Evolutionary conservation across 1,140 invertebrate species (phyloP).

Genomic region (Grapholita molesta): DNA sequence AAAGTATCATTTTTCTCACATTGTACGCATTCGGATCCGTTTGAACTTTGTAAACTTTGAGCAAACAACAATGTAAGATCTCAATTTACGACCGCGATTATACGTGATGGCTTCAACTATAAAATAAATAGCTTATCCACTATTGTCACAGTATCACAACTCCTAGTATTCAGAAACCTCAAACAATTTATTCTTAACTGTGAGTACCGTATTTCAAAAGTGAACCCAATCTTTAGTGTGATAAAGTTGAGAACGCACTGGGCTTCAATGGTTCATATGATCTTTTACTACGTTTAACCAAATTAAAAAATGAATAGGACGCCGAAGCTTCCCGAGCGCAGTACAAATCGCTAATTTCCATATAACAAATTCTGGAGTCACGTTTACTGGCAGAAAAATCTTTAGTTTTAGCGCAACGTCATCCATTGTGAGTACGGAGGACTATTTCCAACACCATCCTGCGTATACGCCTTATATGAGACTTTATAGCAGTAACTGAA

Average conservation of each 20-base stretch:
- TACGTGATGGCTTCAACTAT: neutral
- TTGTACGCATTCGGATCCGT: neutral
- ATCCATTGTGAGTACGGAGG: constrained; percentile 18
- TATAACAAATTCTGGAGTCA: constrained; percentile 24
- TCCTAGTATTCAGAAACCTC: neutral
- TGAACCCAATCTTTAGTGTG: neutral
- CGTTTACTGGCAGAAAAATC: constrained; percentile 21
- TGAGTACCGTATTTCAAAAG: neutral
- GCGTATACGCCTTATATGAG: neutral
- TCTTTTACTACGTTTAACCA: neutral
- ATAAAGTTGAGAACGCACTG: neutral
- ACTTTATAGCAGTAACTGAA: neutral
- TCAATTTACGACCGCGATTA: neutral
- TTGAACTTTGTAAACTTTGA: neutral
- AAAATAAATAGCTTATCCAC: neutral
- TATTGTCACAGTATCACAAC: neutral
- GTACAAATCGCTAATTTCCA: constrained; percentile 26
- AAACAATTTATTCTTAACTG: neutral
- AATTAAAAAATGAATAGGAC: constrained; percentile 3
- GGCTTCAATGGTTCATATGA: neutral
- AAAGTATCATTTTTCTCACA: too few species aligned
- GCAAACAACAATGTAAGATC: neutral
- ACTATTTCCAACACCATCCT: neutral
- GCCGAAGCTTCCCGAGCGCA: neutral
- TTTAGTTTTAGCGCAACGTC: constrained; percentile 21